Evolutionary conservation across 2,113 vertebrate genomes (phyloP), one percentile per base, ranked within the genome.

Genomic region (Atractosteus spatula): DNA sequence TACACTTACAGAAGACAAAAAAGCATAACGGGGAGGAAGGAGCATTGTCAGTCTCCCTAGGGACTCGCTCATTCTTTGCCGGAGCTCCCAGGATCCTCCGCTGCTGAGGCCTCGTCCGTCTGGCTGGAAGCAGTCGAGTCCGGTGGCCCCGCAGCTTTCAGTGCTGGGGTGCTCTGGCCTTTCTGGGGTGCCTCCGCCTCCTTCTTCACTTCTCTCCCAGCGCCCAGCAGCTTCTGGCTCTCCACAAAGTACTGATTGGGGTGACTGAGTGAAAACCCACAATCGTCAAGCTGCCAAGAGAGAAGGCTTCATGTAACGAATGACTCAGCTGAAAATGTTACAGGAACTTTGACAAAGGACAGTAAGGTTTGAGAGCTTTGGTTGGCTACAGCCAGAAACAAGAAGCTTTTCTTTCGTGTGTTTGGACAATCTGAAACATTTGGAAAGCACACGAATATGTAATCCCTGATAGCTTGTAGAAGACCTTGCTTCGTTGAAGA

Each of bases 171-270:
- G 42, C 83, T 83, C 66, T 77, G 78, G 5, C 75, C 83, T 91
- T 64, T 86, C 79, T 77, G 94, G 71, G 80, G 79, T 6, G 47
- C 8, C 77, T 95, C 96, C 1, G n/a, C 71, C 75, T 98, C 96
- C 77, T 93, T 94, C 86, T 95, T 99, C 16, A 81, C 43, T 66
- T 98, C 96, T 84, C 87, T 94, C 17, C 83, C 87, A 64, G 88
- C 87, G 0, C 78, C 72, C n/a, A 92, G 77, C 69, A 85, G 41
- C 70, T 70, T 90, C 85, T 92, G 91, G 80, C 97, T 99, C 87
- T 99, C 97, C 3, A 86, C 65, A 78, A 99, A 99, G 89, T 98
- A 99, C 86, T 98, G 96, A 90, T 99, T 99, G 3, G 97, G 97
- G 79, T 99, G 97, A 87, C 82, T 98, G 79, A 99, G 87, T 14